phyloP scores from a whole-genome alignment of 2,113 vertebrate genomes.

The Jaculus jaculus region DNA sequence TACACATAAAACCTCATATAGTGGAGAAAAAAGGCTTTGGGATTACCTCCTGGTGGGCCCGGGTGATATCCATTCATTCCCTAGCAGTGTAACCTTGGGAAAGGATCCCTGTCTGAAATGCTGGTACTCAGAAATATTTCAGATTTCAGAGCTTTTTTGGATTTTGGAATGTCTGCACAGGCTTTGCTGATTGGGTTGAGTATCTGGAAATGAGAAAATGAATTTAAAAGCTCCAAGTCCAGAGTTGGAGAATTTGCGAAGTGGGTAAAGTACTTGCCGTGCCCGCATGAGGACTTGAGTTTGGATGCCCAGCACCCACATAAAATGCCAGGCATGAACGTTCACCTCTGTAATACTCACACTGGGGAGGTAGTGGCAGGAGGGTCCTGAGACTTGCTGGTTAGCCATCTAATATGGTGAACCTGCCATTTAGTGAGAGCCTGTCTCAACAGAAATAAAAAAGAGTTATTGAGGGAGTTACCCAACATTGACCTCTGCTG shows the following conservation, averaged over 20 bases:
- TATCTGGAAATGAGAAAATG: neutral
- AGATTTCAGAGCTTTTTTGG: neutral
- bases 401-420: too few relatives aligned
- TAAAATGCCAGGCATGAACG: too few relatives aligned
- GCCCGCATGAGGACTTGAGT: too few relatives aligned
- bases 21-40: neutral
- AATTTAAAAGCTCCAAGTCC: neutral
- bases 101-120: neutral
- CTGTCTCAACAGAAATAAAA: too few relatives aligned
- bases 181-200: neutral
- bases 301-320: too few relatives aligned
- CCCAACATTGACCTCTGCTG: neutral
- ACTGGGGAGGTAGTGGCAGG: too few relatives aligned
- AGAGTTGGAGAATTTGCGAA: too few relatives aligned
- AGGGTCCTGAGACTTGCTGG: too few relatives aligned
- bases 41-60: accelerated
- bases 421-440: too few relatives aligned
- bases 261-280: too few relatives aligned
- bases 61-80: neutral
- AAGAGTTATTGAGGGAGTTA: too few relatives aligned
- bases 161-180: neutral
- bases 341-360: too few relatives aligned
- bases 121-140: neutral
- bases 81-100: neutral
- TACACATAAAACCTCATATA: accelerated